These are phyloP conservation scores for Ptychodera flava DNA, from an alignment of 35 echinoderm and acorn worm species.

Conservation along the genomic window DNA sequence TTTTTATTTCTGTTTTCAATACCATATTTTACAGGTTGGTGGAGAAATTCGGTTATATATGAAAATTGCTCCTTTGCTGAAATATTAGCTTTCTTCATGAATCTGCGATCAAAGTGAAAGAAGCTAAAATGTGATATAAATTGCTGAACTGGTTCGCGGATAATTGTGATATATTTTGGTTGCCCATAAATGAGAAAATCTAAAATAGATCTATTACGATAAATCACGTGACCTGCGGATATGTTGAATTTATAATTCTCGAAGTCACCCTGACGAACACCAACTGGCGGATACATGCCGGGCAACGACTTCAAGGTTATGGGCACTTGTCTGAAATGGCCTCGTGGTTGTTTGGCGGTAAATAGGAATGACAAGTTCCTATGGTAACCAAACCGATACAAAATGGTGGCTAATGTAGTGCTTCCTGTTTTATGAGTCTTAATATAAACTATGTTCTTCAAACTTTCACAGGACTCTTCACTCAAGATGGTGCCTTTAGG, in stretches of 20 bases:
- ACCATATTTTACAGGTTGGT: background rate
- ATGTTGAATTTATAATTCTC: constrained; percentile 29
- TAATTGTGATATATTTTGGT: constrained; percentile 24
- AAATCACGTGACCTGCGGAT: constrained; percentile 24
- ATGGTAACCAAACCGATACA: constrained; percentile 18
- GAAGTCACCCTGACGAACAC: background rate
- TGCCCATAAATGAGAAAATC: background rate
- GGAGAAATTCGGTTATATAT: background rate
- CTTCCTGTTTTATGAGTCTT: constrained; percentile 53
- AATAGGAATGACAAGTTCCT: constrained; percentile 39
- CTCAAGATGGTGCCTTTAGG: no score
- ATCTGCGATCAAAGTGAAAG: background rate
- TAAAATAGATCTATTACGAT: background rate
- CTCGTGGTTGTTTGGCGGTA: background rate
- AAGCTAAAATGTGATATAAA: constrained; percentile 30
- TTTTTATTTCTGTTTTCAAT: background rate
- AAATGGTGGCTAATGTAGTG: constrained; percentile 19
- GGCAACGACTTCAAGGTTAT: background rate
- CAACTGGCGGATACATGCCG: constrained; percentile 17
- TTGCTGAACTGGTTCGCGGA: constrained; percentile 36
- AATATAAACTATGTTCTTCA: constrained; percentile 36
- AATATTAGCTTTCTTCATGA: background rate
- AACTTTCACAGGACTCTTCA: no score
- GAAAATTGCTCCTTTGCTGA: background rate
- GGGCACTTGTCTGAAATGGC: background rate